Percentiles rank a stretch among this genome's conserved stretches.
Conservation (phyloP, 2,797 vertebrate species). For the Etheostoma perlongum region DNA sequence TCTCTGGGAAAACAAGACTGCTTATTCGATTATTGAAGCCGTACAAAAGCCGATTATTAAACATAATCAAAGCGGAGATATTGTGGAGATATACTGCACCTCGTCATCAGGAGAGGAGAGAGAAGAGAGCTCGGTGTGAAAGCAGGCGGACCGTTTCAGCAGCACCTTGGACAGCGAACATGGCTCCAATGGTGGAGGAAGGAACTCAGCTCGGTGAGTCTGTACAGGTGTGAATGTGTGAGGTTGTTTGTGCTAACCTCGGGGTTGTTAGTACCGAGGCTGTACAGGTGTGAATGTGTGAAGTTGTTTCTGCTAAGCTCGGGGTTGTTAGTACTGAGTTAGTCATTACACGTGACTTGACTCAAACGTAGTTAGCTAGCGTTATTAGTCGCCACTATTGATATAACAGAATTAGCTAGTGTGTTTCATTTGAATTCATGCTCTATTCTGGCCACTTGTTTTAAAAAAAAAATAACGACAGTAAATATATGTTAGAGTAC, state of each 20-base stretch:
- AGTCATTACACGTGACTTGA: not conserved
- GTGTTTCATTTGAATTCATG: too few relatives aligned
- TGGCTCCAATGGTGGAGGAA: slow-evolving; percentile 91
- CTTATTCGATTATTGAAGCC: slow-evolving; percentile 54
- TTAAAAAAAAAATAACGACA: not conserved
- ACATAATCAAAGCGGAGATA: slow-evolving; percentile 33
- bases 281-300: not conserved
- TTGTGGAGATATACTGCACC: slow-evolving; percentile 9
- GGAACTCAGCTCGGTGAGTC: slow-evolving; percentile 92
- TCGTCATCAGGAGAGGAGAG: slow-evolving; percentile 7
- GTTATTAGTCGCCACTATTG: too few relatives aligned
- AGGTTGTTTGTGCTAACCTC: not conserved
- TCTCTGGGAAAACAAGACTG: slow-evolving; percentile 37
- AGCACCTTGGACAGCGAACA: slow-evolving; percentile 89
- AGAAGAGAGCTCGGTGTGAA: slow-evolving; percentile 23
- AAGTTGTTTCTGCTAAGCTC: not conserved
- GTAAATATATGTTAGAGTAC: not conserved
- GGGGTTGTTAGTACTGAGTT: not conserved
- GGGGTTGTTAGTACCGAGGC: slow-evolving; percentile 69
- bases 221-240: not conserved
- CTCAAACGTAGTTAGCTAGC: not conserved
- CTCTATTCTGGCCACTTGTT: not conserved
- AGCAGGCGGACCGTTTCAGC: slow-evolving; percentile 79
- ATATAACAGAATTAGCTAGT: too few relatives aligned
- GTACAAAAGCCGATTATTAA: slow-evolving; percentile 42